phyloP scores from a whole-genome alignment of 2,113 vertebrate genomes.

The Chascanopsetta lugubris region DNA sequence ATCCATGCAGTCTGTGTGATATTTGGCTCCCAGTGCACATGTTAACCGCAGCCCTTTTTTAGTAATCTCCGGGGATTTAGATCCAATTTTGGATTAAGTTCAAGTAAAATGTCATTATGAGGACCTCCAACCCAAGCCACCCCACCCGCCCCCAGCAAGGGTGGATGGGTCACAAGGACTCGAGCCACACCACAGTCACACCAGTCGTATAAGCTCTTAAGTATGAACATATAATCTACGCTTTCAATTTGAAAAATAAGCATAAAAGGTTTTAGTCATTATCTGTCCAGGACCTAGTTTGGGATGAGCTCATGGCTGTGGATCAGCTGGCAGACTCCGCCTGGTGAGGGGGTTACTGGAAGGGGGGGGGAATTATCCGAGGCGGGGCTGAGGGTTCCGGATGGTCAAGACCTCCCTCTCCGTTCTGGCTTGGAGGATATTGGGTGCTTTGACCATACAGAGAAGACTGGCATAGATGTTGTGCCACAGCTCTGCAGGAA shows the following conservation, averaged over 20 bases:
- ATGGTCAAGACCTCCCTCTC: conserved; percentile 55
- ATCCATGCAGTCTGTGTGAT: conserved; percentile 63
- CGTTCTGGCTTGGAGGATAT: conserved; percentile 55
- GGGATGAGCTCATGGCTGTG: conserved; percentile 53
- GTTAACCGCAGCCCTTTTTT: conserved; percentile 71
- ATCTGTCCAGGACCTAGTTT: conserved; percentile 66
- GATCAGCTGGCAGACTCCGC: conserved; percentile 59
- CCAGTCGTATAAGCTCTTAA: conserved; percentile 68
- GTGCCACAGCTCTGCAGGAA: conserved; percentile 54
- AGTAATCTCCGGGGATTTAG: conserved; percentile 81
- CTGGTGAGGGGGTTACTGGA: conserved; percentile 50
- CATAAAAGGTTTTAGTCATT: conserved; percentile 75
- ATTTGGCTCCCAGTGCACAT: conserved; percentile 68
- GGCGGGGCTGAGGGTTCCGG: conserved; percentile 42
- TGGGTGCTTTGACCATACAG: conserved; percentile 56
- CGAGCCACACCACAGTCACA: conserved; percentile 61
- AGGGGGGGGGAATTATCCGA: conserved; percentile 39
- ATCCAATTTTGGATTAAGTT: conserved; percentile 79
- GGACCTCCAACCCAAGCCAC: conserved; percentile 44
- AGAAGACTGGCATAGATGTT: conserved; percentile 51
- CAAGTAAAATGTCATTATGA: conserved; percentile 78
- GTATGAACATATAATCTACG: conserved; percentile 75
- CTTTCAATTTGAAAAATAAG: conserved; percentile 74
- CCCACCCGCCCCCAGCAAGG: conserved; percentile 35
- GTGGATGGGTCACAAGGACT: conserved; percentile 64